phyloP scores from a whole-genome alignment of 1,140 invertebrate species.

The Adelges cooleyi region DNA sequence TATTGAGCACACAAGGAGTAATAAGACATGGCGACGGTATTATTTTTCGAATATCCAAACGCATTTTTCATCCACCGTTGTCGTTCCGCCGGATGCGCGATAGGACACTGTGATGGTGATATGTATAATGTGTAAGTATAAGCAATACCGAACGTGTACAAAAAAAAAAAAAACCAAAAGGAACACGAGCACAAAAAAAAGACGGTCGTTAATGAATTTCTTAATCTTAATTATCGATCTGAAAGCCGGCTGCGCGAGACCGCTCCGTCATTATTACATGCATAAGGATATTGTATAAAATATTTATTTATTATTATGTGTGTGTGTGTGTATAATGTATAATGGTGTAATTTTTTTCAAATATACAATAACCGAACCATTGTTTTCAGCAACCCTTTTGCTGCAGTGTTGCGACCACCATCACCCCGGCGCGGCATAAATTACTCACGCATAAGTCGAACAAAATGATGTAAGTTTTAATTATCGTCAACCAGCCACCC shows the following conservation, averaged over 20 bases:
- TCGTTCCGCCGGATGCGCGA: not conserved
- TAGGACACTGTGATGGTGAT: too few relatives aligned
- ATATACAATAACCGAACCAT: not conserved
- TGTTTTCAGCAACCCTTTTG: slow-evolving; percentile 19
- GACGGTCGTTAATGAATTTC: slow-evolving; percentile 22
- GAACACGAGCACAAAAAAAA: too few relatives aligned
- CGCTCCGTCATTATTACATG: slow-evolving; percentile 9
- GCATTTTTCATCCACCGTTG: slow-evolving; percentile 4
- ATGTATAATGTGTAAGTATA: too few relatives aligned
- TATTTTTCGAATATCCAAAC: not conserved
- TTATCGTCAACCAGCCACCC: not conserved
- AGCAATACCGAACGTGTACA: not conserved
- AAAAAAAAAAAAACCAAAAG: not conserved
- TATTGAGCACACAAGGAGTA: not conserved
- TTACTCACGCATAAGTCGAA: not conserved
- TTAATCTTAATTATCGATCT: slow-evolving; percentile 27
- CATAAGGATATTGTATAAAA: too few relatives aligned
- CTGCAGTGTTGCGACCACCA: not conserved
- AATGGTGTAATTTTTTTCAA: too few relatives aligned
- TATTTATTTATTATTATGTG: too few relatives aligned
- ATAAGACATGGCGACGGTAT: not conserved
- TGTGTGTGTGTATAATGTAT: too few relatives aligned
- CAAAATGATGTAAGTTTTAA: slow-evolving; percentile 14
- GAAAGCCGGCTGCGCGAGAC: not conserved
- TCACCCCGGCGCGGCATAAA: slow-evolving; percentile 18